Conservation (phyloP, 1,140 invertebrate species). For the Heterodera schachtii region DNA sequence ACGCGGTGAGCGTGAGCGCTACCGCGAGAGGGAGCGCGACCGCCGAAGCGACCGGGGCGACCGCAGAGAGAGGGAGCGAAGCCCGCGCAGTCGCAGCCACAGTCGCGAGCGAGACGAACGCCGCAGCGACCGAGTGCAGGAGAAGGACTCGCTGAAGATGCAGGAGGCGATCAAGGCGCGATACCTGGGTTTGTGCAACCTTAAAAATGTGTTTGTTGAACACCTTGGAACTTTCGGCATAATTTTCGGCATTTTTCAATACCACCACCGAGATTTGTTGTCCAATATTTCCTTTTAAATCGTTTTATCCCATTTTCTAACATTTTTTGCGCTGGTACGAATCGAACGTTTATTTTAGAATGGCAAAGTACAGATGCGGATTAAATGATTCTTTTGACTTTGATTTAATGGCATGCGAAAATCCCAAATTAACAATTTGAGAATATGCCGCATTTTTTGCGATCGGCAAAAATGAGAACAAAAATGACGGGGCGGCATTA, state of each 20-base stretch:
- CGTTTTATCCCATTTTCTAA: background rate
- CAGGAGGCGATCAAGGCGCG: slow-evolving; percentile 58
- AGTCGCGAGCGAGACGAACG: slow-evolving; percentile 53
- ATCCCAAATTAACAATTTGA: too few species aligned
- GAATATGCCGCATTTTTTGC: too few species aligned
- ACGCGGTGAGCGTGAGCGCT: slow-evolving; percentile 18
- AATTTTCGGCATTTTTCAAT: too few species aligned
- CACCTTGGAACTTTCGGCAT: background rate
- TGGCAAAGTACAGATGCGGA: too few species aligned
- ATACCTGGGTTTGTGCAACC: slow-evolving; percentile 39
- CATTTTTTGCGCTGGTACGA: too few species aligned
- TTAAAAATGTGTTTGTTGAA: background rate
- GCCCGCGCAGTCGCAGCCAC: slow-evolving; percentile 48
- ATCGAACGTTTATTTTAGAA: too few species aligned
- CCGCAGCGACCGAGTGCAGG: slow-evolving; percentile 33
- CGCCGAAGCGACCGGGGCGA: slow-evolving; percentile 27
- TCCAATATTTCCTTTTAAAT: too few species aligned
- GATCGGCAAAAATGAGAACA: too few species aligned
- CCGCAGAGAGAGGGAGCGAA: slow-evolving; percentile 29
- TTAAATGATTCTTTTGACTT: too few species aligned
- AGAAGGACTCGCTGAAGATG: slow-evolving; percentile 47
- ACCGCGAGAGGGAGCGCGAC: slow-evolving; percentile 25
- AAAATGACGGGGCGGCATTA: too few species aligned
- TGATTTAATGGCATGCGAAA: too few species aligned
- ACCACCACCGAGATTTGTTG: too few species aligned